These are phyloP conservation scores for Reinhardtius hippoglossoides DNA, from an alignment of 2,113 vertebrate species.

Conservation along the genomic window DNA sequence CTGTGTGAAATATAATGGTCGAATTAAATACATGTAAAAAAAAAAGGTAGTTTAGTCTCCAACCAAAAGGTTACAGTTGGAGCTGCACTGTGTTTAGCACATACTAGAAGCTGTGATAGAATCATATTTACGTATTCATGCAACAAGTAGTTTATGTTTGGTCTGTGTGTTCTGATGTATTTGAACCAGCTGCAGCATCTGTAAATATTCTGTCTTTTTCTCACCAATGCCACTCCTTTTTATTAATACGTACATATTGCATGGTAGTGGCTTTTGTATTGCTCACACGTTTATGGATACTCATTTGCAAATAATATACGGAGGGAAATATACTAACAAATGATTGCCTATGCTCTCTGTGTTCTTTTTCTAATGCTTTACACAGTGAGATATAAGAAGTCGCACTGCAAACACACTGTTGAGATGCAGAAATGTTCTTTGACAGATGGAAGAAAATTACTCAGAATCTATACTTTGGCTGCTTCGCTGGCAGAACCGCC, in stretches of 20 bases:
- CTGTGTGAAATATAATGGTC: neutral
- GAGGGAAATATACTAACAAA: neutral
- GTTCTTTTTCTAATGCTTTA: slow-evolving; percentile 2
- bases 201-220: neutral
- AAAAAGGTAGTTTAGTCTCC: neutral
- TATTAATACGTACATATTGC: neutral
- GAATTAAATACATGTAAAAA: neutral
- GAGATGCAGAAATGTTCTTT: slow-evolving; percentile 27
- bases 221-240: neutral
- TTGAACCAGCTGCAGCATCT: neutral
- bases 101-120: neutral
- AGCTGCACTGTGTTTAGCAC: neutral
- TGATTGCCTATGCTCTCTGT: neutral
- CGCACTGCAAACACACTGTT: slow-evolving; percentile 17
- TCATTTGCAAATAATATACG: neutral
- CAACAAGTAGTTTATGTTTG: neutral
- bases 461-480: slow-evolving; percentile 35
- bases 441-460: slow-evolving; percentile 31
- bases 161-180: neutral
- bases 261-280: neutral
- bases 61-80: neutral
- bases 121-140: neutral
- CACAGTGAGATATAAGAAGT: slow-evolving; percentile 4
- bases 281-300: neutral
- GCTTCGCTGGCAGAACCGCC: slow-evolving; percentile 25